Conservation (phyloP, 1,140 invertebrate species). For the Aporrectodea caliginosa region DNA sequence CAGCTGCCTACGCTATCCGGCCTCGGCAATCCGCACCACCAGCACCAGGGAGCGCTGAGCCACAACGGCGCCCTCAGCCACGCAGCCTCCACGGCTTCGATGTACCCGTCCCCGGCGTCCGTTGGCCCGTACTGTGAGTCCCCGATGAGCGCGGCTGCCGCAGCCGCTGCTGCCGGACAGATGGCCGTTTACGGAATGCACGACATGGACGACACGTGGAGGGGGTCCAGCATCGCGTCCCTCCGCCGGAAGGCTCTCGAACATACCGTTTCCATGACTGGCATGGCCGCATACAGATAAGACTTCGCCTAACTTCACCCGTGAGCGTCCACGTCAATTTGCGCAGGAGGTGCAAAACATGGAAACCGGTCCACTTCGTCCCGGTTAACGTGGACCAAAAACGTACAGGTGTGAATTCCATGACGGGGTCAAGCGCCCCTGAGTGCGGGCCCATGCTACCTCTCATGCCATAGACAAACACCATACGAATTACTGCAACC, state of each 20-base stretch:
- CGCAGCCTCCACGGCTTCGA: neutral
- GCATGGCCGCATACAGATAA: constrained; percentile 21
- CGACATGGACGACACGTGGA: constrained; percentile 62
- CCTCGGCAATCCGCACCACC: constrained; percentile 31
- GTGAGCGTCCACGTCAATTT: no score
- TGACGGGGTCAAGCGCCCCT: no score
- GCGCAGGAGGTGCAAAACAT: no score
- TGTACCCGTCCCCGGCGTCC: constrained; percentile 5
- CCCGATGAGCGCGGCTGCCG: constrained; percentile 17
- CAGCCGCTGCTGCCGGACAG: constrained; percentile 14
- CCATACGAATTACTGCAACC: no score
- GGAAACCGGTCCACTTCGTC: no score
- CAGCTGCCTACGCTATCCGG: neutral
- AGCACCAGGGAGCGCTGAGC: constrained; percentile 94
- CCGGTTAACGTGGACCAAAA: no score
- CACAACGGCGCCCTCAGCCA: constrained; percentile 49
- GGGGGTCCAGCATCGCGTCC: constrained; percentile 81
- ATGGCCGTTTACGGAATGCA: neutral
- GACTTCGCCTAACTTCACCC: no score
- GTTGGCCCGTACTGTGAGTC: constrained; percentile 15
- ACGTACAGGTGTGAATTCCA: no score
- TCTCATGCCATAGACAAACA: no score
- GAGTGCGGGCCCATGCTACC: no score
- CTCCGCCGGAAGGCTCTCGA: constrained; percentile 80
- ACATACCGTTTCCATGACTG: constrained; percentile 57